These are phyloP conservation scores for Neria commutata DNA, from an alignment of 2,888 invertebrate genomes.

Conservation along the genomic window DNA sequence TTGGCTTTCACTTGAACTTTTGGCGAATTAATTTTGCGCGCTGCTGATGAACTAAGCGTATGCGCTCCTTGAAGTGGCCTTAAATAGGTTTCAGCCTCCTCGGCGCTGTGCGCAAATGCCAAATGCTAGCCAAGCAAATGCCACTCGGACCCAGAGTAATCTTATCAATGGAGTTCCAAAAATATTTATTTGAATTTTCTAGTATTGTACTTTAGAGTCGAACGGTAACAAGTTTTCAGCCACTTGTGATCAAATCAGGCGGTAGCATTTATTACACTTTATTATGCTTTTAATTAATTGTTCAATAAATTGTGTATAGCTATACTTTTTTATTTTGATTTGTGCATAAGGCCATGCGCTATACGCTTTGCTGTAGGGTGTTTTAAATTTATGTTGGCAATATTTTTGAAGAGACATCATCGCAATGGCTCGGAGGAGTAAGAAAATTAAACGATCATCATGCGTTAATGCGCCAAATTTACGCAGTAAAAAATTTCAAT, in stretches of 20 bases:
- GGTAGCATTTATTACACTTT: slow-evolving; percentile 1
- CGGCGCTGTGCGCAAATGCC: neutral
- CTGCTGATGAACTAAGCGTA: neutral
- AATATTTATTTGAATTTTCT: too few relatives aligned
- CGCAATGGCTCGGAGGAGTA: too few relatives aligned
- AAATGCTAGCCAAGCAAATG: neutral
- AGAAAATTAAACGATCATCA: too few relatives aligned
- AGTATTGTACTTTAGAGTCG: too few relatives aligned
- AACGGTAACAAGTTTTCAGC: too few relatives aligned
- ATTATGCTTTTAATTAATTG: slow-evolving; percentile 16
- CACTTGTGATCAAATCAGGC: too few relatives aligned
- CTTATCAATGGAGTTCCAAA: neutral
- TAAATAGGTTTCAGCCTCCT: neutral
- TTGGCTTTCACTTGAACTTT: neutral
- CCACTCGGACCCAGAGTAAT: neutral
- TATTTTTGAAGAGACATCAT: too few relatives aligned
- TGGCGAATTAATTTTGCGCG: neutral
- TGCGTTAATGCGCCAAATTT: too few relatives aligned
- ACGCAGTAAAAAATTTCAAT: too few relatives aligned
- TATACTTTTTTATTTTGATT: neutral
- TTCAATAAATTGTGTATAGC: slow-evolving; percentile 7
- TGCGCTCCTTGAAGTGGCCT: neutral
- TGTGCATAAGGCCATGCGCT: too few relatives aligned
- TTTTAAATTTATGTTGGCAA: too few relatives aligned
- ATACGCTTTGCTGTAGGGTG: too few relatives aligned